Base-by-base conservation (phyloP, 2,113 vertebrate species). In the Pholis gunnellus region DNA sequence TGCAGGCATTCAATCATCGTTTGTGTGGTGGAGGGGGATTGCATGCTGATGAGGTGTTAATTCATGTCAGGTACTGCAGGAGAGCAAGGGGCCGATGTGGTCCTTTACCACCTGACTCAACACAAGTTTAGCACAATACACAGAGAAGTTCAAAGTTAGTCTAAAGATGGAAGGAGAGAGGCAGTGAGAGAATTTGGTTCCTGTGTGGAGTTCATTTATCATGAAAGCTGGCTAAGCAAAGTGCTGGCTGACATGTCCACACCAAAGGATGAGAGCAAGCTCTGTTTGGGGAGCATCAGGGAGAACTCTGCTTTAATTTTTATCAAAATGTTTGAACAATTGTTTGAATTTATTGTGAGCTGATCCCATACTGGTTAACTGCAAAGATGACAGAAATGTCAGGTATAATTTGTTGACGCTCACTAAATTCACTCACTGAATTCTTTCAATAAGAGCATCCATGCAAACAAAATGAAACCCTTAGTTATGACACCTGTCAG, bases 21-120 rank as follows among this genome's bases (percentile, higher is more conserved):
- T 72, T 79, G 64, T 9, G 22, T 31, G 44, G 64, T 38, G 27
- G 46, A 70, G 29, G 67, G 44, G 54, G 50, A 48, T 31, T 31
- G 82, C 56, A 79, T 83, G 66, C 76, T 70, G 31, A 88, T 87
- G 66, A 88, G 73, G 87, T 90, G 86, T 34, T 72, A 72, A 72
- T 86, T 77, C 13, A 40, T 71, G 56, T 64, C 76, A 79, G 20
- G 29, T 25, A 34, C 50, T 70, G 48, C 38, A 65, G n/a, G 61
- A 70, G 61, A 81, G 46, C 60, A 66, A 15, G 25, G n/a, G 50
- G 25, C 38, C 38, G 14, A 18, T 27, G 74, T 27, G 44, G 10
- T 67, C 48, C 15, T 46, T 52, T 3, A 48, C 20, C 31, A 71
- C 40, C 52, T 63, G 42, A 68, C 36, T 75, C 63, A 61, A 31